A percentile compares a stretch with the other conserved stretches of the same genome.
phyloP scores from a whole-genome alignment of 2,888 invertebrate species.

The Melanostoma mellinum region DNA sequence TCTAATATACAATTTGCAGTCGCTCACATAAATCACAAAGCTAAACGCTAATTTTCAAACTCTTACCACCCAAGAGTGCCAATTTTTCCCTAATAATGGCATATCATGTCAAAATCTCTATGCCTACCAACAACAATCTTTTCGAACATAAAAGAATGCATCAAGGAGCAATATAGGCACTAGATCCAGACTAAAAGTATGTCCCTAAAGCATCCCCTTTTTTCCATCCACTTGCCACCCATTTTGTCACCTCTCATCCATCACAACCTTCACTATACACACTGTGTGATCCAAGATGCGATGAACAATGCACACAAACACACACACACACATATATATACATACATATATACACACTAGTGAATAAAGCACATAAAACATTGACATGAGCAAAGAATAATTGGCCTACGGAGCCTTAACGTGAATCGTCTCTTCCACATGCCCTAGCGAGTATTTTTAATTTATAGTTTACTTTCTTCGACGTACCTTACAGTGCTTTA shows the following conservation, averaged over 20 bases:
- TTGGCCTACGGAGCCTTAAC: constrained; percentile 59
- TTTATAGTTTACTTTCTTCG: constrained; percentile 58
- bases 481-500: constrained; percentile 7
- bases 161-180: constrained; percentile 52
- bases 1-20: neutral
- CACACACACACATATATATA: neutral
- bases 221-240: constrained; percentile 40
- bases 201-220: constrained; percentile 42
- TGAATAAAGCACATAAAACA: constrained; percentile 22
- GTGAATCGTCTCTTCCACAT: constrained; percentile 47
- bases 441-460: constrained; percentile 53
- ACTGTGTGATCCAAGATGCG: neutral
- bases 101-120: constrained; percentile 25
- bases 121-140: constrained; percentile 25
- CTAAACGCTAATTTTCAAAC: constrained; percentile 61
- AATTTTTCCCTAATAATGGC: constrained; percentile 39
- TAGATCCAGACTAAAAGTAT: constrained; percentile 30
- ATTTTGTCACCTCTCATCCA: constrained; percentile 49
- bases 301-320: constrained; percentile 6
- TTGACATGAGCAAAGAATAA: constrained; percentile 58
- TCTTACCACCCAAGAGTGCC: constrained; percentile 37
- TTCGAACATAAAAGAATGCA: constrained; percentile 35
- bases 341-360: neutral
- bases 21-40: neutral
- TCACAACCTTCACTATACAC: constrained; percentile 8